Evolutionary conservation across 2,797 vertebrate species (phyloP).

Genomic region (Mormyrops boulengeri): DNA sequence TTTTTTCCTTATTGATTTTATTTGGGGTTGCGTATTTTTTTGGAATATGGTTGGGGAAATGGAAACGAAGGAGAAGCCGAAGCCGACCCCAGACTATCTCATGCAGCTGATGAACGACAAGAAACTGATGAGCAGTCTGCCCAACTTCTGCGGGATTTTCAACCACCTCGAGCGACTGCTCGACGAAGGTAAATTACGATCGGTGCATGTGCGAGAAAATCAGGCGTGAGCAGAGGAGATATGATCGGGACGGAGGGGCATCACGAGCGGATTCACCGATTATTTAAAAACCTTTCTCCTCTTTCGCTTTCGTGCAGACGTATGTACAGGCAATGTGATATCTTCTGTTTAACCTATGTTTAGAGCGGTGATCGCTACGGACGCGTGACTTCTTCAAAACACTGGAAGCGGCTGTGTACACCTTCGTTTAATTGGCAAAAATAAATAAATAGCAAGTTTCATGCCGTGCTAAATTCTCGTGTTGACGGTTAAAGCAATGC

Average conservation of each 20-base stretch:
- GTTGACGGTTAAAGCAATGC: background rate
- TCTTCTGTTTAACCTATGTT: background rate
- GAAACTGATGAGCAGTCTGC: slow-evolving; percentile 82
- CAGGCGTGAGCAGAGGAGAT: background rate
- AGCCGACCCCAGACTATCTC: slow-evolving; percentile 94
- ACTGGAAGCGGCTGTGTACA: background rate
- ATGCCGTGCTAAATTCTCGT: background rate
- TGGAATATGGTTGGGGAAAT: slow-evolving; percentile 83
- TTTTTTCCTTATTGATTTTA: slow-evolving; percentile 40
- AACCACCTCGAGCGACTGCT: slow-evolving; percentile 73
- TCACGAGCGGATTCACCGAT: background rate
- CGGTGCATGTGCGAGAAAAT: background rate
- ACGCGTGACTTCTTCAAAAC: background rate
- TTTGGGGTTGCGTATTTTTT: slow-evolving; percentile 59
- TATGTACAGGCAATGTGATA: background rate
- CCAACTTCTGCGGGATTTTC: slow-evolving; percentile 83
- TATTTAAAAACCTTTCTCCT: background rate
- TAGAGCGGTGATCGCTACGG: background rate
- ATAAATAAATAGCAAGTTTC: slow-evolving; percentile 19
- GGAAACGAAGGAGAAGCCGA: slow-evolving; percentile 95
- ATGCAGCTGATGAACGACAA: slow-evolving; percentile 87
- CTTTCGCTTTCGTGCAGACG: background rate
- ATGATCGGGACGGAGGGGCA: background rate
- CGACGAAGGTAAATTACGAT: slow-evolving; percentile 61
- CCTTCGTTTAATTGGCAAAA: background rate